Conservation (phyloP, 2,797 vertebrate species). For the Pipistrellus kuhlii region DNA sequence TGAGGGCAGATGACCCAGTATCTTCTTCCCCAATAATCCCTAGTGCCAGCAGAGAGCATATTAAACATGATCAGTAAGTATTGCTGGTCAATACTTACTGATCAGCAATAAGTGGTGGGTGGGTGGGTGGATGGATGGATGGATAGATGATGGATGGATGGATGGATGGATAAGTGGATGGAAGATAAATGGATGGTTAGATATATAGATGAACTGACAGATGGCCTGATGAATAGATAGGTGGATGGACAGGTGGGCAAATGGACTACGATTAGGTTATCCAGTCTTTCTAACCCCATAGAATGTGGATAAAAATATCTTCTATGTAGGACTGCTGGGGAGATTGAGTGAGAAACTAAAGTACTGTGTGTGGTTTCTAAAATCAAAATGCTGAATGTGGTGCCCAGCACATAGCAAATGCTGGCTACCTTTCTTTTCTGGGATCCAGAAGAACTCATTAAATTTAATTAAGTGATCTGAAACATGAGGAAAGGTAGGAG, state of each 20-base stretch:
- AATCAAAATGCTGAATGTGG: slow-evolving; percentile 21
- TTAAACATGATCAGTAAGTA: neutral
- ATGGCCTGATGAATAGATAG: neutral
- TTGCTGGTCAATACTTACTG: neutral
- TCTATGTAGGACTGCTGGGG: neutral
- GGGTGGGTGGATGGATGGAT: neutral
- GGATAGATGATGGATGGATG: neutral
- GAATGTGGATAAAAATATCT: neutral
- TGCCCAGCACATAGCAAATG: slow-evolving; percentile 4
- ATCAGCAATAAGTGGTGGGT: no score
- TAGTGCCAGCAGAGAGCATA: neutral
- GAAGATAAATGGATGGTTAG: neutral
- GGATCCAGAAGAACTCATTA: slow-evolving; percentile 62
- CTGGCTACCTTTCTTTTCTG: slow-evolving; percentile 39
- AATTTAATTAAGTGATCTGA: slow-evolving; percentile 73
- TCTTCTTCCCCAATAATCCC: neutral
- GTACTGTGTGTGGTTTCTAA: neutral
- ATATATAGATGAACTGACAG: neutral
- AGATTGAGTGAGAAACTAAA: neutral
- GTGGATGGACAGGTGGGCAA: neutral
- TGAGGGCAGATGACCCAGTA: neutral
- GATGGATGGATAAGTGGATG: neutral
- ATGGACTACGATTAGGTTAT: neutral
- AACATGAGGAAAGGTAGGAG: slow-evolving; percentile 29
- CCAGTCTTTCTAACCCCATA: neutral